Base-by-base conservation (phyloP, 2,888 invertebrate species). In the Choristoneura rosaceana region DNA sequence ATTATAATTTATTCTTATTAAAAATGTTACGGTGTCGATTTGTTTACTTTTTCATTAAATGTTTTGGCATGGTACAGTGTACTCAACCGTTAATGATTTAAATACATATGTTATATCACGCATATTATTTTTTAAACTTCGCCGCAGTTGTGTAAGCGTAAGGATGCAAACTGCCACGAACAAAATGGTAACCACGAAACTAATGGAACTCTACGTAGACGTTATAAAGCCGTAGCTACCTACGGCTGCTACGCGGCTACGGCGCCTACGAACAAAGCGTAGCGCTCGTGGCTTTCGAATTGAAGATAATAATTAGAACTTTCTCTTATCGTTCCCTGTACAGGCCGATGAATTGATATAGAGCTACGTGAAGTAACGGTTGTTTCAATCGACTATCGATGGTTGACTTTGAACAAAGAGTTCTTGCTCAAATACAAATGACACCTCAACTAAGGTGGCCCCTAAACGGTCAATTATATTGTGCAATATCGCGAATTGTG, bases 201-300 rank as follows among this genome's bases (percentile, higher is more conserved):
- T 52, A 17, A 52, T 52, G 1, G 9, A 17, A 52, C 9, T 52
- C 9, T 52, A 38, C 38, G 7, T 38, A n/a, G 52, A 52, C 25
- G 55, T 25, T 25, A 25, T 25, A 12, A 34, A n/a, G 34, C 34
- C 8, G 59, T 59, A 38, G 33, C 34, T 12, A 8, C 8, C 34
- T 34, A 33, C 34, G 59, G 34, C n/a, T 59, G 34, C 59, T 33
- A 59, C 59, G 59, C 33, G 14, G 34, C n/a, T 34, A 59, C 59
- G 34, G 33, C 59, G 3, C 34, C 59, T 59, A 59, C 59, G 59
- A 55, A 3, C 25, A 25, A 10, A 55, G 59, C 59, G 59, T 34
- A 59, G 59, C 34, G 34, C 34, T 55, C 55, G 3, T 10, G 55
- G 55, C 55, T 55, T 55, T 55, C 9, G 52, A 52, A 52, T 47